These are phyloP conservation scores for Centruroides sculpturatus DNA, from an alignment of 1,140 invertebrate species.

Conservation along the genomic window DNA sequence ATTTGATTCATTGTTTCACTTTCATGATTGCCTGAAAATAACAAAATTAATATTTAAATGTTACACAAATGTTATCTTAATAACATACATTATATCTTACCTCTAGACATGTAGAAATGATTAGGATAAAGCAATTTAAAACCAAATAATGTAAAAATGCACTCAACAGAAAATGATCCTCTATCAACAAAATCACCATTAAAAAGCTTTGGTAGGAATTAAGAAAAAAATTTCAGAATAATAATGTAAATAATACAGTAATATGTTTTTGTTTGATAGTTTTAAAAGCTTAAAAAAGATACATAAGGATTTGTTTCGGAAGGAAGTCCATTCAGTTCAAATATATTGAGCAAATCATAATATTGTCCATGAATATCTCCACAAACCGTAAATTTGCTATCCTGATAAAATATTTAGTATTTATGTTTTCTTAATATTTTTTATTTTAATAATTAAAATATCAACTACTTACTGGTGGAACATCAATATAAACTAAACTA, in stretches of 20 bases:
- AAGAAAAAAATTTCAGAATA: neutral
- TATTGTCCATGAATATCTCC: constrained; percentile 99
- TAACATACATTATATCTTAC: constrained; percentile 35
- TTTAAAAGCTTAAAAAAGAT: constrained; percentile 27
- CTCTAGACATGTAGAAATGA: constrained; percentile 95
- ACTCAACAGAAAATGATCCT: constrained; percentile 98
- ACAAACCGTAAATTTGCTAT: constrained; percentile 94
- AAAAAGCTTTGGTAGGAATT: constrained; percentile 48
- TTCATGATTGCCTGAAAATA: constrained; percentile 82
- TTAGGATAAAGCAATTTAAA: constrained; percentile 95
- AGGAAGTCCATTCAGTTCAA: constrained; percentile 89
- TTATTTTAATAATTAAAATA: neutral
- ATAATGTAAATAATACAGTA: neutral
- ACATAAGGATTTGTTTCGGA: constrained; percentile 91
- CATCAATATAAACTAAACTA: constrained; percentile 75
- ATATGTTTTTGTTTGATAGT: constrained; percentile 3
- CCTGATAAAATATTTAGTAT: constrained; percentile 17
- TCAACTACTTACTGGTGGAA: constrained; percentile 44
- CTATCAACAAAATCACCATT: constrained; percentile 99
- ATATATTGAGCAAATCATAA: constrained; percentile 97
- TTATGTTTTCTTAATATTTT: too few relatives aligned
- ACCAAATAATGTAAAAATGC: constrained; percentile 93
- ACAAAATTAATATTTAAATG: neutral
- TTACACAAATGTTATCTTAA: neutral
- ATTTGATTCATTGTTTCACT: constrained; percentile 98